Percentiles rank a stretch among this genome's conserved stretches.
phyloP scores from a whole-genome alignment of 2,797 vertebrate genomes.

The Sebastes hubbsi region DNA sequence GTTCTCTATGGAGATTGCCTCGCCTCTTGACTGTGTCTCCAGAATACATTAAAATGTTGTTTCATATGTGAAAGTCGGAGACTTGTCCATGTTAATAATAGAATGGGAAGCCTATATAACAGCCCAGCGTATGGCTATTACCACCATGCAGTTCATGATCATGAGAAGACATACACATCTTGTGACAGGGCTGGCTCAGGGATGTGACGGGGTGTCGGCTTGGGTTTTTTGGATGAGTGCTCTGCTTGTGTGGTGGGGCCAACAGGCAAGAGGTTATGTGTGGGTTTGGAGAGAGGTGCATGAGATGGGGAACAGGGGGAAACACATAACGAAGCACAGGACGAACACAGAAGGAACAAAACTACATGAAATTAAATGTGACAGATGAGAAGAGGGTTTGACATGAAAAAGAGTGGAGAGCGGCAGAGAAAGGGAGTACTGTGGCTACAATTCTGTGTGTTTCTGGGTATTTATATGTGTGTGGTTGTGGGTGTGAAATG shows the following conservation, averaged over 20 bases:
- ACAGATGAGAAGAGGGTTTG: slow-evolving; percentile 23
- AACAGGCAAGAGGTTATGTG: slow-evolving; percentile 28
- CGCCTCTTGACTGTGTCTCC: not conserved
- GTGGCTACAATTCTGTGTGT: not conserved
- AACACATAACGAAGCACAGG: not conserved
- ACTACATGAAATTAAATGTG: slow-evolving; percentile 31
- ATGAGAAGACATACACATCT: slow-evolving; percentile 38
- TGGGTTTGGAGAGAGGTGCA: slow-evolving; percentile 22
- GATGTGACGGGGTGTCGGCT: slow-evolving; percentile 53
- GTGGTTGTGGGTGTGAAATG: slow-evolving; percentile 9
- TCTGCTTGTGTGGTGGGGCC: slow-evolving; percentile 12
- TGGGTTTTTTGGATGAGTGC: slow-evolving; percentile 64
- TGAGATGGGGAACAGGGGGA: not conserved
- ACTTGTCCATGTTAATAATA: slow-evolving; percentile 41
- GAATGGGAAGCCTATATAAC: slow-evolving; percentile 20
- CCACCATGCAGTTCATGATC: slow-evolving; percentile 25
- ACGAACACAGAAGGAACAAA: not conserved
- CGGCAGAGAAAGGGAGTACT: not conserved
- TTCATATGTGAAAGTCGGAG: not conserved
- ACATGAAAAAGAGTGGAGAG: slow-evolving; percentile 13
- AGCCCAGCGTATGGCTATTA: slow-evolving; percentile 1
- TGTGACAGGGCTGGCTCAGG: slow-evolving; percentile 55
- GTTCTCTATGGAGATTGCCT: not conserved
- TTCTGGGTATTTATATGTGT: not conserved
- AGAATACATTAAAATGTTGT: slow-evolving; percentile 17